Evolutionary conservation across 2,797 vertebrate genomes (phyloP), one percentile per base, ranked within the genome.

Genomic region (Rhinogobio ventralis): DNA sequence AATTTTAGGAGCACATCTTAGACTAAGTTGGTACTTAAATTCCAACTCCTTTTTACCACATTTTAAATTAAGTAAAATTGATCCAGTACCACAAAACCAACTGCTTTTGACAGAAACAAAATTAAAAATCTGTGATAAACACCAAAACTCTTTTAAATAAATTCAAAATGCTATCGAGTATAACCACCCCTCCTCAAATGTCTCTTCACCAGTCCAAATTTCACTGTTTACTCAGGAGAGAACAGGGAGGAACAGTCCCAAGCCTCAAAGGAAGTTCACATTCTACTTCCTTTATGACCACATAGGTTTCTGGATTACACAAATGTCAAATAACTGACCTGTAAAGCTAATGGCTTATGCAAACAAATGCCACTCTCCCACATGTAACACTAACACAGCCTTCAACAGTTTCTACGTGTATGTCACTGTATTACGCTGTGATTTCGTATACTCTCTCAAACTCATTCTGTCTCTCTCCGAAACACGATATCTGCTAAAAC

Each of bases 271-370:
- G 80, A 85, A 83, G 69, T 51, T 85, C 67, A 74, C 33, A 60
- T 88, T 85, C 89, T 91, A 88, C 89, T 89, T 91, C 90, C 88
- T 87, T 81, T 79, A 86, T 90, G 90, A 91, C 85, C 87, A 85
- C 76, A 88, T 85, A 87, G 88, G 90, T 91, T 90, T 94, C 94
- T 96, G 95, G 95, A 87, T 94, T 95, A 89, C 93, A 94, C 93
- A 94, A 95, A 94, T 95, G 95, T 96, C 95, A 96, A 93, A 94
- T 93, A 92, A 92, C 90, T 92, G 92, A 92, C 94, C 93, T 92
- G 92, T 93, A 93, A 92, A 93, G 93, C 92, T 91, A 92, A 90
- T 88, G 78, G 84, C 76, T 86, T 90, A 81, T 86, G 85, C 95
- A 96, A 96, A 95, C 95, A 96, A 94, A 92, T 93, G 84, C 62